phyloP scores from a whole-genome alignment of 2,113 vertebrate species.

The Numenius arquata region DNA sequence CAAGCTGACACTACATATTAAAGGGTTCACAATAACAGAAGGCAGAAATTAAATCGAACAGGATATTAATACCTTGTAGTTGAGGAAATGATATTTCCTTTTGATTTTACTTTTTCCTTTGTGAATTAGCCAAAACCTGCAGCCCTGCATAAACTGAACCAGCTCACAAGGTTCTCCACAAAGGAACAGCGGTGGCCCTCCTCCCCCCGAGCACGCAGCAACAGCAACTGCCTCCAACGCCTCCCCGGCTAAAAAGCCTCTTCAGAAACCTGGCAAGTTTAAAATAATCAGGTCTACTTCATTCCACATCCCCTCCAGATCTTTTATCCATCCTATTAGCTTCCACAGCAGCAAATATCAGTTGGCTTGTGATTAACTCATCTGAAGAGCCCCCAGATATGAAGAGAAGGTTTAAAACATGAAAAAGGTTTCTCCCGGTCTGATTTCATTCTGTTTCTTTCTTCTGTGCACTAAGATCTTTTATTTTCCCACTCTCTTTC shows the following conservation, averaged over 20 bases:
- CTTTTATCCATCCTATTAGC: background rate
- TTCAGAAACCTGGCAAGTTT: background rate
- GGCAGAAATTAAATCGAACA: conserved; percentile 74
- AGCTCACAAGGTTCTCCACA: background rate
- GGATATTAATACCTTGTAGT: conserved; percentile 76
- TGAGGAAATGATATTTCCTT: conserved; percentile 72
- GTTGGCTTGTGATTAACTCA: background rate
- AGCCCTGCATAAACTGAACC: background rate
- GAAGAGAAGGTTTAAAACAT: background rate
- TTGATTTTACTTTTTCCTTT: conserved; percentile 57
- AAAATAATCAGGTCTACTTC: background rate
- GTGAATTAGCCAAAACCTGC: conserved; percentile 52
- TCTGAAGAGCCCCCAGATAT: background rate
- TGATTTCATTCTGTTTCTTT: background rate
- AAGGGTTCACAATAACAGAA: conserved; percentile 55
- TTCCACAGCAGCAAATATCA: background rate
- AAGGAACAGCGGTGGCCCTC: background rate
- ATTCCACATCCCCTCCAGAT: background rate
- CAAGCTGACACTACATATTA: conserved; percentile 66
- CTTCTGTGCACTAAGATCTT: background rate
- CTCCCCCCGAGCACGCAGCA: rapidly evolving
- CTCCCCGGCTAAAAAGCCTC: background rate
- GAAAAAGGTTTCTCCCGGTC: background rate
- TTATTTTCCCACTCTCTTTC: background rate
- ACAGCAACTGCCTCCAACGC: background rate